Evolutionary conservation across 2,888 invertebrate genomes (phyloP).

Genomic region (Hyalella azteca): DNA sequence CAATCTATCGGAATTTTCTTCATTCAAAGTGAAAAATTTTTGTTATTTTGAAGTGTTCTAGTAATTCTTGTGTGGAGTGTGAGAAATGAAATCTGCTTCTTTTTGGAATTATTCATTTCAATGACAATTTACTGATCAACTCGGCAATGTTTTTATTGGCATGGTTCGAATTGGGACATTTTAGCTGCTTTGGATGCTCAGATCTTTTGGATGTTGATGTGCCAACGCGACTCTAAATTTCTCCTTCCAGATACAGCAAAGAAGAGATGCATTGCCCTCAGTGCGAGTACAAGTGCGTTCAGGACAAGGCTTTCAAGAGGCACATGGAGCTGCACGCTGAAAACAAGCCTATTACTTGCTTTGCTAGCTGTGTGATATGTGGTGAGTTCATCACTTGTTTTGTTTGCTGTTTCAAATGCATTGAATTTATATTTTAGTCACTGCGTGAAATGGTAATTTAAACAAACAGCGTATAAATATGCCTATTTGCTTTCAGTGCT

Average conservation of each 20-base stretch:
- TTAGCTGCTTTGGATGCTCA: no score
- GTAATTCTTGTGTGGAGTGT: not conserved
- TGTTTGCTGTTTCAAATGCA: not conserved
- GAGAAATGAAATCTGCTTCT: not conserved
- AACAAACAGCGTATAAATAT: not conserved
- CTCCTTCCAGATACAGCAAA: constrained; percentile 65
- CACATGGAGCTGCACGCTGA: constrained; percentile 66
- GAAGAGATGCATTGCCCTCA: constrained; percentile 68
- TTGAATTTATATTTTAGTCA: not conserved
- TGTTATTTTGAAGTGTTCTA: no score
- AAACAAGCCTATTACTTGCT: constrained; percentile 63
- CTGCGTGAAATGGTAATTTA: not conserved
- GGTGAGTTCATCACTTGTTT: constrained; percentile 59
- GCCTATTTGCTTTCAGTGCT: not conserved
- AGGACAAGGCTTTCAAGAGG: constrained; percentile 68
- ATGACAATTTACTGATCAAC: not conserved
- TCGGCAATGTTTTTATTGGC: no score
- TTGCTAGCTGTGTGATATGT: constrained; percentile 68
- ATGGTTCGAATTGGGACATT: no score
- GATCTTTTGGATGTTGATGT: no score
- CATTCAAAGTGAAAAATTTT: not conserved
- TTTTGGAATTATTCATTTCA: not conserved
- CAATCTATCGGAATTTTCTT: not conserved
- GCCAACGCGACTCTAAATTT: no score
- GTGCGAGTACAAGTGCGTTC: constrained; percentile 69